Evolutionary conservation across 2,888 invertebrate species (phyloP).

Genomic region (Cerastis rubricosa): DNA sequence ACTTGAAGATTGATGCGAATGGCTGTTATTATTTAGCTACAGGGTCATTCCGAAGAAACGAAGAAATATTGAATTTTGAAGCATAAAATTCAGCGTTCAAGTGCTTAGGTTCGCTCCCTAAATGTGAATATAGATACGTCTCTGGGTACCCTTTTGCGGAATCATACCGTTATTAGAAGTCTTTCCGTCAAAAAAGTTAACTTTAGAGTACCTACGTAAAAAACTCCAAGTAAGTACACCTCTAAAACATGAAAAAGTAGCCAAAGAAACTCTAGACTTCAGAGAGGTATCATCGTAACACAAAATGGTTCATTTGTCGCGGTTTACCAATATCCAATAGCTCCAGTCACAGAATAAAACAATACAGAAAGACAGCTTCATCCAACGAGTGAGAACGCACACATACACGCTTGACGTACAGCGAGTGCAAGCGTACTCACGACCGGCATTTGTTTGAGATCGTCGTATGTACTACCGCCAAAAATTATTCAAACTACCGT

Average conservation of each 20-base stretch:
- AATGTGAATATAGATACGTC: background rate
- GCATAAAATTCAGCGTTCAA: background rate
- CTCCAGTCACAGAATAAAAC: background rate
- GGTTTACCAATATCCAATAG: slow-evolving; percentile 30
- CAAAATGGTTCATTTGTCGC: slow-evolving; percentile 22
- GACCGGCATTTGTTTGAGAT: background rate
- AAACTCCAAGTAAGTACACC: background rate
- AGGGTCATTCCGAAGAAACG: background rate
- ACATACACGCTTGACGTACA: background rate
- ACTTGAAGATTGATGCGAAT: no score
- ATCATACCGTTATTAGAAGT: background rate
- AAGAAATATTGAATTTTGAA: background rate
- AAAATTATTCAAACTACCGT: no score
- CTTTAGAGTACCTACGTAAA: background rate
- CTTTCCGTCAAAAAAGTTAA: background rate
- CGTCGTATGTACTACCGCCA: background rate
- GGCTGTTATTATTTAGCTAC: no score
- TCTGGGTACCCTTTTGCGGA: background rate
- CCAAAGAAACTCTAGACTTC: background rate
- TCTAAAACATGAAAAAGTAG: slow-evolving; percentile 1
- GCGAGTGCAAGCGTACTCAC: background rate
- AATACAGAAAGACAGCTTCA: slow-evolving; percentile 1
- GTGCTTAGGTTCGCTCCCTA: background rate
- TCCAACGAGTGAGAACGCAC: background rate
- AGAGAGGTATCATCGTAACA: slow-evolving; percentile 29